Percentiles rank a stretch among this genome's conserved stretches.
Evolutionary conservation across 2,888 invertebrate species (phyloP).

Genomic region (Lasius platythorax): DNA sequence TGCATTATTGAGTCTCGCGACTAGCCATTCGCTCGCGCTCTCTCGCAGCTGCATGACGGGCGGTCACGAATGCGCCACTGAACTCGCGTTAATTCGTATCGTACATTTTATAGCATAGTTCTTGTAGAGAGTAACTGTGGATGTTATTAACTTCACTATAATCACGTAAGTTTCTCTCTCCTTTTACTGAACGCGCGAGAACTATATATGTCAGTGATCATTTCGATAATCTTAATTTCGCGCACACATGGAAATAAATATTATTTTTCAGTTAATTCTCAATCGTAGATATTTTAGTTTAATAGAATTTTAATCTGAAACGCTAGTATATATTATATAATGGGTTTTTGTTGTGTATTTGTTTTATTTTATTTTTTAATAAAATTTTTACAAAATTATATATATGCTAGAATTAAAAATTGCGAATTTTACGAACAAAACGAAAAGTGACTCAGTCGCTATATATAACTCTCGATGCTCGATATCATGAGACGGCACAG

Average conservation of each 20-base stretch:
- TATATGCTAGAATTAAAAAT: background rate
- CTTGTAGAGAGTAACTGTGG: constrained; percentile 8
- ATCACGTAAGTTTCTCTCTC: constrained; percentile 1
- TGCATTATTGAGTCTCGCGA: constrained; percentile 38
- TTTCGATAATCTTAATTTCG: background rate
- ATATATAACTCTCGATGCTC: constrained; percentile 20
- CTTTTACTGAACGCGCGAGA: background rate
- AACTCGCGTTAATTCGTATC: constrained; percentile 23
- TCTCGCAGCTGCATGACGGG: constrained; percentile 42
- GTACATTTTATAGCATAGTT: constrained; percentile 30
- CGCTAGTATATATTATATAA: background rate
- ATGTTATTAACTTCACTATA: background rate
- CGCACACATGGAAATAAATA: background rate
- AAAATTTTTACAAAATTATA: background rate
- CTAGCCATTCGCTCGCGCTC: constrained; percentile 12
- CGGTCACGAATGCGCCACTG: constrained; percentile 51
- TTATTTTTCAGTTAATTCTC: background rate
- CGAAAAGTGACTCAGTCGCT: constrained; percentile 5
- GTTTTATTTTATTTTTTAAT: background rate
- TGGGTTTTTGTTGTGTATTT: background rate
- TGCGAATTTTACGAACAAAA: background rate
- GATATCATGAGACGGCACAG: constrained; percentile 41
- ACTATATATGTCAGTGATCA: background rate
- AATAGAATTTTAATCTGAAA: background rate
- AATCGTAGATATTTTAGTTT: background rate